Evolutionary conservation across 2,113 vertebrate species (phyloP).

Genomic region (Burhinus bistriatus): DNA sequence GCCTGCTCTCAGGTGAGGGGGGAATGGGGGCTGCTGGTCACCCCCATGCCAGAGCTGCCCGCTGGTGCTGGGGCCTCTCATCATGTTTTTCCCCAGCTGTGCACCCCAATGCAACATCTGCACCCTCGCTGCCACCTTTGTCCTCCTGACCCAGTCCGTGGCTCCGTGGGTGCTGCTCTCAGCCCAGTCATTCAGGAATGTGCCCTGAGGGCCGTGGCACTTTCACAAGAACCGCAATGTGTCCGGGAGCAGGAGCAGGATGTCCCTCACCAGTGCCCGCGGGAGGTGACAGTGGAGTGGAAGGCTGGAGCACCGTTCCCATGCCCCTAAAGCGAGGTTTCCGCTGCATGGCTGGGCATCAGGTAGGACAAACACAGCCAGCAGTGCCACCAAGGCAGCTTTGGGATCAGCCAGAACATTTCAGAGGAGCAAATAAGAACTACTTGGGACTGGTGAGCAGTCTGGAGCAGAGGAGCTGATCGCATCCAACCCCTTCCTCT

Average conservation of each 20-base stretch:
- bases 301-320: accelerated
- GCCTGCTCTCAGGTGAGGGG: neutral
- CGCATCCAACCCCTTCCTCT: neutral
- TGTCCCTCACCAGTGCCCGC: accelerated
- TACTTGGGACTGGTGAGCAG: neutral
- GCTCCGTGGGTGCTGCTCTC: accelerated
- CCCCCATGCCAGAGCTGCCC: neutral
- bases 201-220: neutral
- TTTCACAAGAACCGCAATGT: accelerated
- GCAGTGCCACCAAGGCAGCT: neutral
- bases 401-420: neutral
- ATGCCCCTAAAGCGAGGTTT: accelerated
- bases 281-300: accelerated
- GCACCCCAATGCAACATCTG: neutral
- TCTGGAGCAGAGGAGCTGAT: neutral
- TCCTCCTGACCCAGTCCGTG: neutral
- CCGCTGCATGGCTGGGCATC: neutral
- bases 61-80: neutral
- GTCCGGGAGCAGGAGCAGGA: neutral
- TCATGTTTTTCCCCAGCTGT: accelerated
- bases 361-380: accelerated
- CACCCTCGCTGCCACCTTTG: neutral
- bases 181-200: neutral
- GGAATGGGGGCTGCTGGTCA: neutral
- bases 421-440: neutral